phyloP scores from a whole-genome alignment of 2,888 invertebrate species.

The Sinotaia quadrata region DNA sequence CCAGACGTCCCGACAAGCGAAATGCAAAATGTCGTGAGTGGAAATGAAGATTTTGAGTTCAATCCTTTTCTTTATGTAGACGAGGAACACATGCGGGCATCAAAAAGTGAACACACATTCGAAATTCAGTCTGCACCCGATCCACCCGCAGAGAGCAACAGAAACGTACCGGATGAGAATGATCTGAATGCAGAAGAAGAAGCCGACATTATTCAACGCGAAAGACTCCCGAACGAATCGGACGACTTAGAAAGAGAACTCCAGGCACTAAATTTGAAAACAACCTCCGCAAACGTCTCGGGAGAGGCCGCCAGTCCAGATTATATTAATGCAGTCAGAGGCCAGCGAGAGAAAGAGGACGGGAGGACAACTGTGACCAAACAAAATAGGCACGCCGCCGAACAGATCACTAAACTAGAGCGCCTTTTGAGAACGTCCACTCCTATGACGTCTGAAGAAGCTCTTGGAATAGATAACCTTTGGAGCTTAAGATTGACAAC shows the following conservation, averaged over 20 bases:
- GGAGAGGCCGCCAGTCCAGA: background rate
- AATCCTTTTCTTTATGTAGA: background rate
- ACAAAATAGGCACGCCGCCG: too few species aligned
- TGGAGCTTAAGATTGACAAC: conserved; percentile 33
- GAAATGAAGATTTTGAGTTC: background rate
- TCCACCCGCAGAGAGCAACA: background rate
- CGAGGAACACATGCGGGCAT: background rate
- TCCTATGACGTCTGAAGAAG: conserved; percentile 35
- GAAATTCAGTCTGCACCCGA: background rate
- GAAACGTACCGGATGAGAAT: background rate
- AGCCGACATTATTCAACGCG: background rate
- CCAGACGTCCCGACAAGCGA: background rate
- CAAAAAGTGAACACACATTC: background rate
- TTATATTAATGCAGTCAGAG: too few species aligned
- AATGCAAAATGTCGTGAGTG: background rate
- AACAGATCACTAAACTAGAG: background rate
- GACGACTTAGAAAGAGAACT: background rate
- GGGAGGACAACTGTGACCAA: too few species aligned
- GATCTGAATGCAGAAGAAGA: background rate
- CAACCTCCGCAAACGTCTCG: too few species aligned
- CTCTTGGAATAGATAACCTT: conserved; percentile 42
- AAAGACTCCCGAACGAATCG: background rate
- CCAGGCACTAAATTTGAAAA: too few species aligned
- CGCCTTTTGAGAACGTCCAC: background rate
- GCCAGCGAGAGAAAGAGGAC: too few species aligned